These are phyloP conservation scores for Erpobdella octoculata DNA, from an alignment of 2,888 invertebrate species.

Conservation along the genomic window DNA sequence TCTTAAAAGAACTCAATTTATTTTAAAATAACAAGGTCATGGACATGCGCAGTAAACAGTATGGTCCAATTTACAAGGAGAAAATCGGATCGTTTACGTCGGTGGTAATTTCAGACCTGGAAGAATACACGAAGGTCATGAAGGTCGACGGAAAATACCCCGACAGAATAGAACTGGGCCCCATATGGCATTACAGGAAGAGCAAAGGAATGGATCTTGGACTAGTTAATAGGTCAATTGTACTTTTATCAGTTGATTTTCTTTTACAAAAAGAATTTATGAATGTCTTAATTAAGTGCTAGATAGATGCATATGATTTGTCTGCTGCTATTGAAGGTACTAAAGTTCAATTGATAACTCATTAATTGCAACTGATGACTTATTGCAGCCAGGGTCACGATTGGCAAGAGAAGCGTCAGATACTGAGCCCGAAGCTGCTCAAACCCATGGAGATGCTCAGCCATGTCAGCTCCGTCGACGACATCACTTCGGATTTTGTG, in stretches of 20 bases:
- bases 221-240: slow-evolving; percentile 49
- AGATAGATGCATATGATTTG: too few relatives aligned
- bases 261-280: not conserved
- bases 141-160: slow-evolving; percentile 46
- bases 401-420: slow-evolving; percentile 47
- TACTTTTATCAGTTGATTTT: not conserved
- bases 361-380: too few relatives aligned
- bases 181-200: slow-evolving; percentile 46
- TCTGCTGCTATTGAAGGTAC: too few relatives aligned
- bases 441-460: slow-evolving; percentile 44
- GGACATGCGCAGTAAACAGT: slow-evolving; percentile 40
- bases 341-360: too few relatives aligned
- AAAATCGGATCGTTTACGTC: slow-evolving; percentile 43
- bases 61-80: slow-evolving; percentile 49
- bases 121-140: slow-evolving; percentile 45
- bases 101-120: slow-evolving; percentile 47
- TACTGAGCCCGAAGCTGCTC: slow-evolving; percentile 48
- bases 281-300: too few relatives aligned
- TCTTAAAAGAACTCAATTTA: not conserved
- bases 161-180: slow-evolving; percentile 46
- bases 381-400: slow-evolving; percentile 48
- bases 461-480: slow-evolving; percentile 45
- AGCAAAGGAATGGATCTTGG: slow-evolving; percentile 46
- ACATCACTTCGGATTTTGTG: slow-evolving; percentile 47
- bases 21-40: slow-evolving; percentile 41